phyloP scores from a whole-genome alignment of 2,113 vertebrate species.

The Myodes glareolus region DNA sequence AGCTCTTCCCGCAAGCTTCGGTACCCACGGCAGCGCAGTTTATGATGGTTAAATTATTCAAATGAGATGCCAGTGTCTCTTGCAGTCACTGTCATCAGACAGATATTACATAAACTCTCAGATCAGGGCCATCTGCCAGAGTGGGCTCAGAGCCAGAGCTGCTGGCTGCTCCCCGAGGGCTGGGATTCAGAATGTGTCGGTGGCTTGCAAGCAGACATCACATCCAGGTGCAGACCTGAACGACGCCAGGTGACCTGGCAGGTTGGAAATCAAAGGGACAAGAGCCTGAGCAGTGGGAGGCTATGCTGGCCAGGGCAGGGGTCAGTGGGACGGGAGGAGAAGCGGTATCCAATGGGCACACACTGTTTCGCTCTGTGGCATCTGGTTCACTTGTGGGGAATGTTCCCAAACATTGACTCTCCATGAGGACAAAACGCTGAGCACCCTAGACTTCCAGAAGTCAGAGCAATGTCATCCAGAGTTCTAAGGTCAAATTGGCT shows the following conservation, averaged over 20 bases:
- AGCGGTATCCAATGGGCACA: background rate
- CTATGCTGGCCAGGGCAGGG: background rate
- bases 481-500: background rate
- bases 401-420: background rate
- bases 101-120: background rate
- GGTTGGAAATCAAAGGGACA: background rate
- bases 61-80: constrained; percentile 11
- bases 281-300: too few species aligned
- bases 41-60: constrained; percentile 33
- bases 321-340: rapidly evolving
- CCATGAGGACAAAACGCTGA: background rate
- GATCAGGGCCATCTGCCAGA: constrained; percentile 15
- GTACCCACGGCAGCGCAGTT: background rate
- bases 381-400: background rate
- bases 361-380: rapidly evolving
- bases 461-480: background rate
- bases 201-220: background rate
- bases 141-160: background rate
- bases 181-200: background rate
- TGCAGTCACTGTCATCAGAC: background rate
- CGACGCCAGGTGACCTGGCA: rapidly evolving
- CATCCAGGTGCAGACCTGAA: background rate
- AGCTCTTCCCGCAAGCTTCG: constrained; percentile 20
- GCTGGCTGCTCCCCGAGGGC: background rate
- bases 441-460: background rate